Evolutionary conservation across 2,113 vertebrate genomes (phyloP), one percentile per base, ranked within the genome.

Genomic region (Gadus chalcogrammus): DNA sequence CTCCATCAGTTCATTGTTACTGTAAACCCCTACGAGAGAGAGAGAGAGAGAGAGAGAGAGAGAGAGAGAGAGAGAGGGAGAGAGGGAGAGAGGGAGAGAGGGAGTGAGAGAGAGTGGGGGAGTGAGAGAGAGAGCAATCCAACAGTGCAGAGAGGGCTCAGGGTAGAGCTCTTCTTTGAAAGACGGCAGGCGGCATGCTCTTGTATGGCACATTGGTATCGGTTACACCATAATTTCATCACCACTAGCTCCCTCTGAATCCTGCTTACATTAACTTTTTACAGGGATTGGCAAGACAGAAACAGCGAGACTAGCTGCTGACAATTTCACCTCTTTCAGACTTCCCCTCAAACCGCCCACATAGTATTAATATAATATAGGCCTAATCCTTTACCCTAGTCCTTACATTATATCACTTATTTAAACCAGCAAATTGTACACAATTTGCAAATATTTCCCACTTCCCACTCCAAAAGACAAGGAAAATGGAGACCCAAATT

Each of bases 161-260:
- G 84, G 75, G 83, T 84, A 80, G 80, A 48, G 42, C 42, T 48
- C 78, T 81, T 85, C 76, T 85, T 87, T 90, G 84, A 90, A 89
- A 90, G 84, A 80, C 79, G 61, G 74, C 69, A 79, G 75, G 80
- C 78, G 87, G 85, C 86, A 65, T 78, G 79, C 81, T 65, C 88
- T 87, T 75, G 77, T 78, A 85, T 88, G 88, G 84, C 86, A 88
- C 90, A 80, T 92, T 93, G 90, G 92, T 88, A 90, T 85, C 89
- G 87, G 90, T 93, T 93, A 91, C 92, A 93, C 83, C 92, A 92
- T 89, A 82, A 91, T 93, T 92, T 93, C 92, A 92, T 93, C 92
- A 93, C 88, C 89, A 85, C 86, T 87, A 84, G 87, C 91, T 92
- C 88, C 82, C 85, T 85, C 87, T 80, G 88, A 90, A 92, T 92